Evolutionary conservation across 2,113 vertebrate species (phyloP), one percentile per base, ranked within the genome.

Genomic region (Oncorhynchus clarkii): DNA sequence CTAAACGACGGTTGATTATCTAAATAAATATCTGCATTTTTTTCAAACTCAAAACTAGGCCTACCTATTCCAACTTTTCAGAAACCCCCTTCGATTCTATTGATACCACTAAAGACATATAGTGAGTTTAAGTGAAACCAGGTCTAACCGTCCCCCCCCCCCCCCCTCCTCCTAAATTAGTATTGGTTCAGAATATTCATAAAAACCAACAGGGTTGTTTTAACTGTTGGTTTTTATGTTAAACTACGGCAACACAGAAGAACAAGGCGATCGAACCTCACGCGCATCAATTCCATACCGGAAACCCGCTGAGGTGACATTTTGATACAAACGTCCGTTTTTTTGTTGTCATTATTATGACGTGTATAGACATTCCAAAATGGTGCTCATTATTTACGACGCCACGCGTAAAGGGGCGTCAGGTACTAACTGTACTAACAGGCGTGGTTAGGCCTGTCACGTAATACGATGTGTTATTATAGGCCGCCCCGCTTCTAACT

Each of bases 311-410:
- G 90, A 18, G 87, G 73, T 78, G 79, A 77, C 87, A 2, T 8
- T 89, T 90, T 90, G 88, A 89, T 90, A 87, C 90, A 89, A 89
- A 89, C 73, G 86, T 89, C 27, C 86, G 75, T 88, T 85, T 87
- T 31, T 5, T 29, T 4, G 0, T 31, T 4, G 81, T 88, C 86
- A 88, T 90, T 87, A 27, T 89, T 5, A 80, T 82, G 80, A 81
- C 70, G 76, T 39, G 85, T 62, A 11, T 72, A 76, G 49, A 24
- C 26, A 59, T 72, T 34, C 80, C 82, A 88, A 79, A 39, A 82
- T 85, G 76, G 87, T 84, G 76, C 75, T 80, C 66, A 9, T 18
- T 9, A 31, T 84, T 70, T 34, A 78, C 54, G 73, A 27, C 76
- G 60, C 49, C 24, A 62, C 9, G 5, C 24, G 39, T 45, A 34